Evolutionary conservation across 2,113 vertebrate genomes (phyloP), one percentile per base, ranked within the genome.

Genomic region (Sinocyclocheilus grahami): DNA sequence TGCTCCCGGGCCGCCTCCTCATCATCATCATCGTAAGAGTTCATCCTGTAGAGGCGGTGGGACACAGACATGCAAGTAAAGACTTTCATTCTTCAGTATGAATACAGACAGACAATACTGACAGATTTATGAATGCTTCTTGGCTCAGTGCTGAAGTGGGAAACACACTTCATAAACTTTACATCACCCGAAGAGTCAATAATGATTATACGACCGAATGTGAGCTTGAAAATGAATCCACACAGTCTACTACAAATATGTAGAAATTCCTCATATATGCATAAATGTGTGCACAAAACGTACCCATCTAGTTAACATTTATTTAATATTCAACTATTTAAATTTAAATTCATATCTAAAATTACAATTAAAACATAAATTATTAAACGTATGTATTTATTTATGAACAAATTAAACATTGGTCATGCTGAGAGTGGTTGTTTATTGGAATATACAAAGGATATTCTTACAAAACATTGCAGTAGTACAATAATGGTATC

Each of bases 1-100:
- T 91, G 94, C 88, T 99, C 98, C 20, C 97, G 93, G 58, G 97
- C 96, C 0, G 95, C 97, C 89, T 99, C 97, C 55, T 99, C 98
- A 0, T 99, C 97, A 4, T 99, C 97, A 4, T 97, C 96, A 0
- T 99, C 97, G 0, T 97, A 95, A 0, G 94, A 95, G 87, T 95
- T 95, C 13, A 91, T 86, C 88, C 98, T 99, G 80, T 33, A 89
- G 71, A 92, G n/a, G 78, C 27, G 58, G 53, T 10, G 5, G 24
- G 1, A 63, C 2, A 79, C 9, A 72, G 13, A 42, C 24, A n/a
- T n/a, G 39, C 39, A 20, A 85, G 46, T 53, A 46, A 24, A 27
- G 51, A 60, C 30, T 51, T 18, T 48, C 37, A 39, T 62, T 33
- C 18, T 63, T 65, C 42, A 18, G 42, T 48, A 13, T 51, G 62